Conservation (phyloP, 2,888 invertebrate species). For the Chrysotoxum bicinctum region DNA sequence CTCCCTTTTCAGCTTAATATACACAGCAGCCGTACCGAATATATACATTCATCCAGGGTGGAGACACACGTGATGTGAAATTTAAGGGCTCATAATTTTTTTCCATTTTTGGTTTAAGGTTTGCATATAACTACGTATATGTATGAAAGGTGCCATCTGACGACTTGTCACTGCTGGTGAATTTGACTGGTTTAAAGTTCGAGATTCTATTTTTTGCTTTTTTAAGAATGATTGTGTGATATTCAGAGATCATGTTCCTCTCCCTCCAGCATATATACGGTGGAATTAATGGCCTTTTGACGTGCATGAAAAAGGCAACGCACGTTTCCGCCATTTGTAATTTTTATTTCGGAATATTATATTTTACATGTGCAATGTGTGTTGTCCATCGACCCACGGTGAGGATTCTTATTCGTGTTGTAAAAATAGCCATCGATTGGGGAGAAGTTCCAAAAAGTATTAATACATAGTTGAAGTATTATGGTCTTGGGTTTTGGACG, state of each 20-base stretch:
- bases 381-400: not conserved
- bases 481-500: too few species aligned
- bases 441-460: too few species aligned
- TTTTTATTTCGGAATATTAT: conserved; percentile 14
- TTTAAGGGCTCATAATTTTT: conserved; percentile 3
- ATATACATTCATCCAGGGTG: not conserved
- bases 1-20: conserved; percentile 4
- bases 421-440: not conserved
- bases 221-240: conserved; percentile 5
- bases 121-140: not conserved
- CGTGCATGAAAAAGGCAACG: conserved; percentile 15
- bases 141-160: conserved; percentile 18
- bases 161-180: conserved; percentile 23
- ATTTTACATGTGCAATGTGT: conserved; percentile 4
- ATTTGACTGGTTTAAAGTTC: conserved; percentile 26
- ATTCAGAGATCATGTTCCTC: not conserved
- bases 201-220: not conserved
- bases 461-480: too few species aligned
- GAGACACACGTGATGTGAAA: conserved; percentile 27
- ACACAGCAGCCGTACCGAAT: conserved; percentile 1
- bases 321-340: conserved; percentile 24
- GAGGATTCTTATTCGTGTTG: not conserved
- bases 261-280: not conserved
- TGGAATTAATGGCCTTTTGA: conserved; percentile 24
- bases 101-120: not conserved